These are phyloP conservation scores for Anguilla megastoma DNA, from an alignment of 2,797 vertebrate species.

Conservation along the genomic window DNA sequence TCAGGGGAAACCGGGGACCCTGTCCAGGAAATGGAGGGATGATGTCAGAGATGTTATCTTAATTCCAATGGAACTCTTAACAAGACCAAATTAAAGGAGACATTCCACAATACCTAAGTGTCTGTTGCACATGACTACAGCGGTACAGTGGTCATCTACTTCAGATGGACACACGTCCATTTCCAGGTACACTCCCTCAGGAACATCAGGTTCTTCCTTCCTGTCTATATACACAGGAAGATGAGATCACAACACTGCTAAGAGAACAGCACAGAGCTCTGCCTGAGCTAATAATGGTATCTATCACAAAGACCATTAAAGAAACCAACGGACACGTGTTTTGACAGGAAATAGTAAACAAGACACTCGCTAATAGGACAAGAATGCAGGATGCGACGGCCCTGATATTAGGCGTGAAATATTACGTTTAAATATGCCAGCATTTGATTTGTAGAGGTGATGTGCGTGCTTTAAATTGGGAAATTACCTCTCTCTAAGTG, in stretches of 20 bases:
- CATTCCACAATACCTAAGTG: background rate
- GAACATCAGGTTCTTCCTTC: background rate
- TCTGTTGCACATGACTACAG: background rate
- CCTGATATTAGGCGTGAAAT: background rate
- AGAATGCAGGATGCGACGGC: background rate
- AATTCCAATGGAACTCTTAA: background rate
- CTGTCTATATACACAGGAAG: background rate
- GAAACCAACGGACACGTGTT: background rate
- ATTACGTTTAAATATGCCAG: background rate
- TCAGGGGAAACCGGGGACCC: background rate
- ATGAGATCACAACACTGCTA: background rate
- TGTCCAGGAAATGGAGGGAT: background rate
- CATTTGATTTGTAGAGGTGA: background rate
- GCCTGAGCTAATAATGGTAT: background rate
- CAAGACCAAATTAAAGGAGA: background rate
- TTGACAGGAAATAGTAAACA: background rate
- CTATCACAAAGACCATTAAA: background rate
- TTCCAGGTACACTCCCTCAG: conserved; percentile 34
- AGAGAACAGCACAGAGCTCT: background rate
- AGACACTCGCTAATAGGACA: background rate
- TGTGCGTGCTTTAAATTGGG: background rate
- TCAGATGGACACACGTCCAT: conserved; percentile 17
- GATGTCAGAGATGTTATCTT: background rate
- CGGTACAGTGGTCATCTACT: background rate
- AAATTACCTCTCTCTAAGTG: background rate